Evolutionary conservation across 2,888 invertebrate species (phyloP), one percentile per base, ranked within the genome.

Genomic region (Aphodius sticticus): DNA sequence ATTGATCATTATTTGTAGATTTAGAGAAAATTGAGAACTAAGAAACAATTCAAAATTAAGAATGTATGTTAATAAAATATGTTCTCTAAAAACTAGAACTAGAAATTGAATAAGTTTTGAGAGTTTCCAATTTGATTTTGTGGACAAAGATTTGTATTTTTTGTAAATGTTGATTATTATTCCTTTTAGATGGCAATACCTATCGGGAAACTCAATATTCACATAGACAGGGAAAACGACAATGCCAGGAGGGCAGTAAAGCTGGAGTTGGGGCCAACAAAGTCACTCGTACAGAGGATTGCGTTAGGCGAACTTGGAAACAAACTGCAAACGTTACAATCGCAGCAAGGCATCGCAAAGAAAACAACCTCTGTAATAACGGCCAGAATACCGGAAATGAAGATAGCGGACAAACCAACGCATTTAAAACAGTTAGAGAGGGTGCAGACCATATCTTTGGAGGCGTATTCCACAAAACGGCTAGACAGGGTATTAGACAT

Each of bases 301-400:
- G 86, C 86, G n/a, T 81, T 87, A 53, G 84, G 85, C 26, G 87
- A 87, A 75, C 78, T 87, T 12, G 84, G 85, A 71, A 86, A 86
- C 80, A 86, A 84, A 82, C 37, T 82, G 37, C 37, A 74, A 36
- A 35, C 16, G 53, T 36, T 71, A 14, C 69, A 76, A 69, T 38
- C 14, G 70, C 69, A 74, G 72, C 76, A 76, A 14, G 38, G 9
- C n/a, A 36, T n/a, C 36, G 7, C n/a, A 9, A 76, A 77, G 69
- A 77, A 53, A 76, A 16, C 7, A 2, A 14, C 53, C 15, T 9
- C 26, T 12, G 70, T 70, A 7, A 16, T 70, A 9, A 16, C 36
- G 16, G n/a, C 16, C n/a, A 16, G 15, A 3, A n/a, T 14, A 71
- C 16, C 38, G 12, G 16, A 26, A 16, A 70, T 14, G 37, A 70